Conservation (phyloP, 2,113 vertebrate genomes). For the Amia ocellicauda region DNA sequence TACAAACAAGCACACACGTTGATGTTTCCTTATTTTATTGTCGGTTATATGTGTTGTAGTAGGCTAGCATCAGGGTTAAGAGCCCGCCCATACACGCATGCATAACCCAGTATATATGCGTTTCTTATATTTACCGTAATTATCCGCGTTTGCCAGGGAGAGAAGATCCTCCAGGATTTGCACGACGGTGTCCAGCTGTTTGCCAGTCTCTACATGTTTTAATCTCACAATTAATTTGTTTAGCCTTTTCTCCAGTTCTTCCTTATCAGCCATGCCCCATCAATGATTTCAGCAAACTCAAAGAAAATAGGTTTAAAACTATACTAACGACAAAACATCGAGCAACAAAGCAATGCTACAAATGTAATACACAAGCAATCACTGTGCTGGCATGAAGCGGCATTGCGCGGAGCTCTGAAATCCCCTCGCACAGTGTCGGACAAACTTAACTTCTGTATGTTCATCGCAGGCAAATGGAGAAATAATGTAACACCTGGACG, state of each 20-base stretch:
- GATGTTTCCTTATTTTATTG: too few relatives aligned
- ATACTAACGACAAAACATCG: not conserved
- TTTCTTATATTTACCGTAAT: slow-evolving; percentile 74
- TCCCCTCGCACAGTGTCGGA: not conserved
- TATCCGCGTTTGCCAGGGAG: slow-evolving; percentile 67
- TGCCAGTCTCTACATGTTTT: slow-evolving; percentile 73
- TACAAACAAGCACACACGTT: too few relatives aligned
- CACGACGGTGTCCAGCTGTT: slow-evolving; percentile 72
- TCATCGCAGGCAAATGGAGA: too few relatives aligned
- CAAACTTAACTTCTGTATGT: slow-evolving; percentile 1
- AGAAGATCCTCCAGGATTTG: slow-evolving; percentile 85
- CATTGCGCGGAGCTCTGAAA: slow-evolving; percentile 3
- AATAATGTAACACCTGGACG: too few relatives aligned
- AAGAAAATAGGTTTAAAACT: slow-evolving; percentile 18
- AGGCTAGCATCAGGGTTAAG: too few relatives aligned
- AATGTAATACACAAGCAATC: not conserved
- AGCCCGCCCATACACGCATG: too few relatives aligned
- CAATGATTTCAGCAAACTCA: not conserved
- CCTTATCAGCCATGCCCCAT: slow-evolving; percentile 52
- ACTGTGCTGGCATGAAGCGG: not conserved
- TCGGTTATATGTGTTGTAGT: too few relatives aligned
- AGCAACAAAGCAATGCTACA: slow-evolving; percentile 1
- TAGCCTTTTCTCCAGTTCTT: slow-evolving; percentile 68
- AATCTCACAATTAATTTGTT: slow-evolving; percentile 83
- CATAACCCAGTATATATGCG: too few relatives aligned